These are phyloP conservation scores for Dufourea novaeangliae DNA, from an alignment of 1,140 invertebrate species.

Conservation along the genomic window DNA sequence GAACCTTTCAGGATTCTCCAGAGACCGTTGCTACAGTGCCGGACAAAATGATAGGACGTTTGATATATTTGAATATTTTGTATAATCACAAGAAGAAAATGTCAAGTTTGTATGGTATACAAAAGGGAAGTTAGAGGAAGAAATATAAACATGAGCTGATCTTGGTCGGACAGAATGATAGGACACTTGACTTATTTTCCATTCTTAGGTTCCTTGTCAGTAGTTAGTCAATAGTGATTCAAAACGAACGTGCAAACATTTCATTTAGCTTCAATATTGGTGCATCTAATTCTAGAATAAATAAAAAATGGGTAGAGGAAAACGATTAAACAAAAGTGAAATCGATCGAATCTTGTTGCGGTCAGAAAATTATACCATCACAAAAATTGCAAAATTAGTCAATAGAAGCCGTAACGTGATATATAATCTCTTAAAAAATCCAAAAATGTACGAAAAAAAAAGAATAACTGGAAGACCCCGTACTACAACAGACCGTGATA, in stretches of 20 bases:
- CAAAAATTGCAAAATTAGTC: background rate
- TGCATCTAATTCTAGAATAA: too few relatives aligned
- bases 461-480: background rate
- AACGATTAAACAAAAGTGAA: slow-evolving; percentile 6
- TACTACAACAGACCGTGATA: background rate
- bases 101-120: too few relatives aligned
- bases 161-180: background rate
- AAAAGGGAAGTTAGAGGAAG: too few relatives aligned
- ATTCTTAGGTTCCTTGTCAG: background rate
- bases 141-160: background rate
- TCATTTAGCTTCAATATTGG: background rate
- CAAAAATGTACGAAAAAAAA: slow-evolving; percentile 1
- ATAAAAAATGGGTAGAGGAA: slow-evolving; percentile 3
- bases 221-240: background rate
- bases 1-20: too few relatives aligned
- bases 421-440: background rate
- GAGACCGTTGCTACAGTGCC: too few relatives aligned
- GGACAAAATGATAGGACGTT: too few relatives aligned
- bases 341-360: background rate
- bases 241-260: background rate
- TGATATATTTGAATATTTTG: too few relatives aligned
- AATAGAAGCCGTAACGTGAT: background rate
- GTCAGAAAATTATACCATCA: background rate
- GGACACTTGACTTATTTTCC: background rate
- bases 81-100: too few relatives aligned